Conservation (phyloP, 1,140 invertebrate genomes). For the Pemphigus obesinymphae region DNA sequence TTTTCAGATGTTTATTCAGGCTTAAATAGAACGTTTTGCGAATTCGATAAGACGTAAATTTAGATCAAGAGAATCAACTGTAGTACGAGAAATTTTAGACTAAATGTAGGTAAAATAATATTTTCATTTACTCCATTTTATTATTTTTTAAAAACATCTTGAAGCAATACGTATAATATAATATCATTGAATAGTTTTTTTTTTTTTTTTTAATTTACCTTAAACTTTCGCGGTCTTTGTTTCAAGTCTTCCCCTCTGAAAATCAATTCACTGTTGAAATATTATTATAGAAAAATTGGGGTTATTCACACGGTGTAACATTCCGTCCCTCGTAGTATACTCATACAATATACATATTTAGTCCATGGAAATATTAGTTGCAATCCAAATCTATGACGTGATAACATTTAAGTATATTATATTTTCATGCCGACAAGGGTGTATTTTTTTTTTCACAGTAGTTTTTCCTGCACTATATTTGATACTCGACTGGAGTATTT, state of each 20-base stretch:
- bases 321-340: no score
- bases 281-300: background rate
- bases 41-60: no score
- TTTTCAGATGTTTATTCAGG: no score
- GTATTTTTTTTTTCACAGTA: background rate
- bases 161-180: no score
- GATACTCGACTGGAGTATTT: background rate
- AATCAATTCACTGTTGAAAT: background rate
- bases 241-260: no score
- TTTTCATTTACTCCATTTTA: no score
- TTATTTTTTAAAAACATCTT: no score
- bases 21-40: no score
- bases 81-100: no score
- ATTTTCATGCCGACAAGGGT: background rate
- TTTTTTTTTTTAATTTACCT: background rate
- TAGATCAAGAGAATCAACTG: no score
- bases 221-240: no score
- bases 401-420: background rate
- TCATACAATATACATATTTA: background rate
- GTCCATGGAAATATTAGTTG: slow-evolving; percentile 26
- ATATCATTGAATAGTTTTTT: background rate
- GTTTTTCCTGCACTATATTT: background rate
- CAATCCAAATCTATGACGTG: background rate
- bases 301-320: background rate
- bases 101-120: no score